These are phyloP conservation scores for Pandemis heparana DNA, from an alignment of 2,888 invertebrate species.

Conservation along the genomic window DNA sequence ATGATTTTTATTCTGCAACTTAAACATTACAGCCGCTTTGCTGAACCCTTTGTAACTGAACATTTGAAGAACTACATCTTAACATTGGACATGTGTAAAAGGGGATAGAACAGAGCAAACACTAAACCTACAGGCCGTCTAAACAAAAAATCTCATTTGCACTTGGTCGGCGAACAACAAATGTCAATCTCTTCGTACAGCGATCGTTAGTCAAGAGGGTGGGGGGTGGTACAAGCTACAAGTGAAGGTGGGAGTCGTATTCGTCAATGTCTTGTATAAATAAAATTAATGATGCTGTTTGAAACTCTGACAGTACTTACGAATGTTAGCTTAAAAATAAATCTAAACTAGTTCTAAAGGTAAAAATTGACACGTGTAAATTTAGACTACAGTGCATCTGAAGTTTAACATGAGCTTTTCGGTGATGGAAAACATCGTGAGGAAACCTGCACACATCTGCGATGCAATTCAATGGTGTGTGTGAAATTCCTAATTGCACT, in stretches of 20 bases:
- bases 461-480: too few species aligned
- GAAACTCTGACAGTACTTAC: background rate
- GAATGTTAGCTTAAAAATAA: too few species aligned
- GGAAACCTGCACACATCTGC: too few species aligned
- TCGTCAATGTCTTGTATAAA: background rate
- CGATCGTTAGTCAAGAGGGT: conserved; percentile 63
- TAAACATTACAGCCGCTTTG: too few species aligned
- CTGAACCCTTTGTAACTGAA: background rate
- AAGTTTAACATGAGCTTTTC: too few species aligned
- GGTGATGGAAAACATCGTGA: too few species aligned
- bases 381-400: too few species aligned
- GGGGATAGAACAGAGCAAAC: background rate
- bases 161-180: conserved; percentile 66
- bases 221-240: conserved; percentile 45
- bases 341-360: background rate
- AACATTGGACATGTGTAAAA: background rate
- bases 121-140: conserved; percentile 43
- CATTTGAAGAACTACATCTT: background rate
- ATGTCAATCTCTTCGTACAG: conserved; percentile 74
- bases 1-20: too few species aligned
- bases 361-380: background rate
- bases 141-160: conserved; percentile 77
- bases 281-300: too few species aligned
- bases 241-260: conserved; percentile 45
- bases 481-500: too few species aligned